Base-by-base conservation (phyloP, 2,888 invertebrate species). In the Heliconius ismenius region DNA sequence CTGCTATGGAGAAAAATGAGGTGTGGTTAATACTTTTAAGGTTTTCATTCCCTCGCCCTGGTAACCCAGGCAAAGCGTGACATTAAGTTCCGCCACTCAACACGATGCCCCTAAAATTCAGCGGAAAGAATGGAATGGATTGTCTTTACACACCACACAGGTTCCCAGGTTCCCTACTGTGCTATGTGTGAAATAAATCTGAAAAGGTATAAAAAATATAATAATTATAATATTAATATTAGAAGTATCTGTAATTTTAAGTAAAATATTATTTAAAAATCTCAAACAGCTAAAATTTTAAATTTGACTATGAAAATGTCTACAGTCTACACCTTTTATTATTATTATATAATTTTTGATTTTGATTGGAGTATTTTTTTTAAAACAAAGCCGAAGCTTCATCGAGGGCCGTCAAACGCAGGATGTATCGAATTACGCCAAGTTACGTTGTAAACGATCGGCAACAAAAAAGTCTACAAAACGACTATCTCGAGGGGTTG, bases 371-470 rank as follows among this genome's bases (percentile, higher is more conserved):
- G 36, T 58, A 76, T 65, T 39, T 7, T 58, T 79, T 74, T 80
- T 75, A 78, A 77, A 79, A 80, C 78, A 78, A 81, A 80, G 76
- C 76, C 79, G 81, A 83, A 83, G 82, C 82, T 84, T 81, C 81
- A 81, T 76, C 81, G 82, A 84, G 82, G 81, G 84, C 88, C 88
- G 86, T 86, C 89, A 86, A 86, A 85, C 90, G 86, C 93, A 93
- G 93, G 93, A 93, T 91, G 93, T 93, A 92, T 93, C 91, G 86
- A 91, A 92, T 93, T 93, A 92, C 93, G 83, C 83, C 87, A 81
- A 86, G 89, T 90, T 88, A 88, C 90, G 86, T 83, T 91, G 93
- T 92, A 94, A 93, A 88, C 87, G 93, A 94, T 93, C 93, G 87
- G 87, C 82, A 85, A 90, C 87, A 90, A 91, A 89, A 62, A 91